These are phyloP conservation scores for Plodia interpunctella DNA, from an alignment of 1,140 invertebrate genomes.

Conservation along the genomic window DNA sequence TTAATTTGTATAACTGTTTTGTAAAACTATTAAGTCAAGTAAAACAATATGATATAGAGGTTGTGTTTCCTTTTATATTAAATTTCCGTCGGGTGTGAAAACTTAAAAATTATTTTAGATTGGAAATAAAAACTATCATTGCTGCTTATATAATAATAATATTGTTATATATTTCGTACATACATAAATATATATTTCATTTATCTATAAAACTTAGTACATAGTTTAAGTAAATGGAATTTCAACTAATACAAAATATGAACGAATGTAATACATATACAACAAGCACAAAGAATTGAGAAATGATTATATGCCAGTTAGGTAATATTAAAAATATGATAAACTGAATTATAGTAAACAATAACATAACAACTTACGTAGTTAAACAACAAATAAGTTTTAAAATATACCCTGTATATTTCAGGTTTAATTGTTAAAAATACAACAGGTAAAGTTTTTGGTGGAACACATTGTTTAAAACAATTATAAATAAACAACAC, in stretches of 20 bases:
- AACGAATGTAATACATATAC: no score
- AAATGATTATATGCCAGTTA: no score
- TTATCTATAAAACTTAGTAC: background rate
- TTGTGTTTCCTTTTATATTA: background rate
- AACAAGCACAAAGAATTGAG: no score
- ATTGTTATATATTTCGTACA: conserved; percentile 7
- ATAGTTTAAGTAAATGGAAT: no score
- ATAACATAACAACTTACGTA: background rate
- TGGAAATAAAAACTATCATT: background rate
- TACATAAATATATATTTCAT: conserved; percentile 4
- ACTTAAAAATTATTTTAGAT: background rate
- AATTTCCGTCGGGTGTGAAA: background rate
- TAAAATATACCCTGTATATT: background rate
- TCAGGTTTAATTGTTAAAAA: background rate
- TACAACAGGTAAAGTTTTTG: background rate
- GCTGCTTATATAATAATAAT: conserved; percentile 1
- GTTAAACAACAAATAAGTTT: background rate
- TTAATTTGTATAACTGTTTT: conserved; percentile 69
- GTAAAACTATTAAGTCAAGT: conserved; percentile 51
- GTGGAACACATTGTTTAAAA: background rate
- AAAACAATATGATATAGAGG: conserved; percentile 37
- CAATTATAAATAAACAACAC: background rate
- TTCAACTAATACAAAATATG: no score
- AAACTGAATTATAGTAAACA: background rate
- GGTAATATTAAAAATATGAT: no score